Base-by-base conservation (phyloP, 37 sponge, comb jelly and placozoan genomes). In the Ephydatia muelleri region DNA sequence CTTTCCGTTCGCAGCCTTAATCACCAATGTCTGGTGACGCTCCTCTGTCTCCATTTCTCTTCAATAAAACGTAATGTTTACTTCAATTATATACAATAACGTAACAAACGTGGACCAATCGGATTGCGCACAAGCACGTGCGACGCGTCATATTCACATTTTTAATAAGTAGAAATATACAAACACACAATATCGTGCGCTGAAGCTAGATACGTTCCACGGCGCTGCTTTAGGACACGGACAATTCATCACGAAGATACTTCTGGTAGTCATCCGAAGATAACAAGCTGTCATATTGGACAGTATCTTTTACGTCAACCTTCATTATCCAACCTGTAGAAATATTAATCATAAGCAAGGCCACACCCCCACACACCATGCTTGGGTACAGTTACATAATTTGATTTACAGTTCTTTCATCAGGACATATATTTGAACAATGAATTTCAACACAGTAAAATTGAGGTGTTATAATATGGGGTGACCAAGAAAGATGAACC, bases 1-100 rank as follows among this genome's bases (percentile, higher is more conserved):
- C 13, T 74, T 70, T 11, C 88, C 89, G 68, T 92, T 92, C 9
- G 96, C 90, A 19, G 93, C 88, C 37, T 92, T 86, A 11, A 96
- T 85, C 5, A 80, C 66, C 25, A 92, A 47, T 13, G 31, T 32
- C 40, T 37, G 34, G 47, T 37, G 37, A 3, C 36, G 26, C 0
- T 36, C 26, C 31, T 32, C 26, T 26, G 11, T 36, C 16, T 27
- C 34, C 21, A 75, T 12, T 75, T 5, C 21, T 27, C 5, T 37
- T 38, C n/a, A 35, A 27, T 2, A 49, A 36, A 68, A 34, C 21
- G 21, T 71, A 30, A 35, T 73, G 75, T 75, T 64, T 64, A 79
- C 32, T 2, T 35, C 13, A 30, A 19, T 77, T 23, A 28, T 25
- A 31, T 31, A 34, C 30, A 67, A 64, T 67, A 79, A 3, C 67